Conservation (phyloP, 2,888 invertebrate genomes). For the Acanthosepion esculentum region DNA sequence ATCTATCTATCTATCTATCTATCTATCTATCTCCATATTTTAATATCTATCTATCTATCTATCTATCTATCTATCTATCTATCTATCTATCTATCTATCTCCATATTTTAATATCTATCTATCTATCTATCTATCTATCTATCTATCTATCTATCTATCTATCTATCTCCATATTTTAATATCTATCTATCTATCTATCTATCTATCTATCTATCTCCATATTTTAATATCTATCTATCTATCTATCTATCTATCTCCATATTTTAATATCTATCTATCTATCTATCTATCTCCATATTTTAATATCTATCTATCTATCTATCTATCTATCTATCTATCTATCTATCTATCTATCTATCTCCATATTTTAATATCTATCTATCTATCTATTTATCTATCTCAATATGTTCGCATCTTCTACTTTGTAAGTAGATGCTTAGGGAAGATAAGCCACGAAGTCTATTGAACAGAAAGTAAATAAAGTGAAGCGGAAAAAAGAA, state of each 20-base stretch:
- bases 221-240: background rate
- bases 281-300: no score
- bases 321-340: background rate
- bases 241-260: background rate
- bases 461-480: no score
- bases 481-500: no score
- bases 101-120: no score
- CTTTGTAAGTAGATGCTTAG: no score
- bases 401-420: no score
- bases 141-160: no score
- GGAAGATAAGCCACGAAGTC: no score
- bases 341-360: background rate
- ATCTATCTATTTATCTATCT: background rate
- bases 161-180: no score
- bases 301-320: background rate
- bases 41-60: background rate
- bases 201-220: background rate
- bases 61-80: background rate
- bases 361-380: no score
- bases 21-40: background rate
- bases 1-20: no score
- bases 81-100: background rate
- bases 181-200: background rate
- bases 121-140: background rate
- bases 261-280: background rate